Percentiles rank a stretch among this genome's conserved stretches.
phyloP scores from a whole-genome alignment of 2,113 vertebrate species.

The Hemiscyllium ocellatum region DNA sequence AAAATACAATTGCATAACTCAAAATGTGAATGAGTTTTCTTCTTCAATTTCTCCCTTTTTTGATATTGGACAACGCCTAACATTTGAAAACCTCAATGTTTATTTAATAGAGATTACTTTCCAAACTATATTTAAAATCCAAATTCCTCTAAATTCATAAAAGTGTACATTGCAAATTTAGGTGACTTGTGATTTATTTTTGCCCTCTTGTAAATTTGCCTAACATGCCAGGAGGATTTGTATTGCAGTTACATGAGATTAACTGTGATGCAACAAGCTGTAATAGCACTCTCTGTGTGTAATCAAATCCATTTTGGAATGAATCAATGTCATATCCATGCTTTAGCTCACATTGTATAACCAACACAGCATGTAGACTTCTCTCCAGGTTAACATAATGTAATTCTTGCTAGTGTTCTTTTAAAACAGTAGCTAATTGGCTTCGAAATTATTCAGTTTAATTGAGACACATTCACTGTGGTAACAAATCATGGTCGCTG shows the following conservation, averaged over 20 bases:
- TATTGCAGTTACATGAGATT: not conserved
- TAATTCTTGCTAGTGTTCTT: slow-evolving; percentile 34
- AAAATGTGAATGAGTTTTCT: not conserved
- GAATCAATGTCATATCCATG: slow-evolving; percentile 30
- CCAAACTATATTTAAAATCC: not conserved
- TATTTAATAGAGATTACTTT: not conserved
- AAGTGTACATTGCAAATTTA: not conserved
- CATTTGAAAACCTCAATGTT: not conserved
- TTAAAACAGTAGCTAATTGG: slow-evolving; percentile 30
- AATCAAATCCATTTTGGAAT: slow-evolving; percentile 33
- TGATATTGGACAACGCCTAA: not conserved
- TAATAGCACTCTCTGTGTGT: slow-evolving; percentile 14
- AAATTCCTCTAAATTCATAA: not conserved
- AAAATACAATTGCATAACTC: not conserved
- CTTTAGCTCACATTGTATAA: slow-evolving; percentile 8
- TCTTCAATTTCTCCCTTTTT: not conserved
- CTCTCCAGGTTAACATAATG: slow-evolving; percentile 30
- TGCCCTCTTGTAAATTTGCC: not conserved
- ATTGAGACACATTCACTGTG: slow-evolving; percentile 17
- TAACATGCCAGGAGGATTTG: not conserved
- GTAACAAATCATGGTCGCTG: slow-evolving; percentile 31
- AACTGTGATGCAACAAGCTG: slow-evolving; percentile 17
- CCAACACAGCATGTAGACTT: not conserved
- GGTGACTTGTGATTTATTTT: not conserved
- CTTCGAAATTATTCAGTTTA: slow-evolving; percentile 32